Base-by-base conservation (phyloP, 2,113 vertebrate genomes). In the Ancistrus triradiatus region DNA sequence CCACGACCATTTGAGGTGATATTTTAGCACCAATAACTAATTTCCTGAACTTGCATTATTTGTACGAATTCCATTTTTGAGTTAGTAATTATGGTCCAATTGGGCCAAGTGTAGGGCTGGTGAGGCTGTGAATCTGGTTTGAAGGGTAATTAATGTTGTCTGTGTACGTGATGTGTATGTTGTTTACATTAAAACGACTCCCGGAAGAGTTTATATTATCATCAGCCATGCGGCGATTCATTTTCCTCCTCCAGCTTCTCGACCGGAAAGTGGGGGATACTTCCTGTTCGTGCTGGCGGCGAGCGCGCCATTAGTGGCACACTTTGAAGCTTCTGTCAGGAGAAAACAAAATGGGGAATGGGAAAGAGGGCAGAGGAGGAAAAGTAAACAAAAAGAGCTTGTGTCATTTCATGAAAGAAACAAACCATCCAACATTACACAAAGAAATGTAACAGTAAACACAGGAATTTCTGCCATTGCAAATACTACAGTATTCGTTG, bases 231-330 rank as follows among this genome's bases (percentile, higher is more conserved):
- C 94, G 90, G 10, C 94, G 92, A 68, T 98, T 98, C 83, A 96
- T 97, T 85, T n/a, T 98, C 95, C 83, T 98, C 96, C 79, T 98
- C 96, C 38, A 98, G 88, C 77, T 95, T 97, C 74, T 98, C 96
- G 1, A 99, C 90, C 2, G 88, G n/a, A 90, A 84, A 99, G 86
- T 0, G 95, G 95, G 0, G 96, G 95, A 74, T 98, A 99, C 79
- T 97, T 98, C 73, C 95, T 90, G 86, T 98, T 98, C 82, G 95
- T 99, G 86, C 95, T 99, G 76, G 96, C n/a, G n/a, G 95, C 2
- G 93, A 95, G 17, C 95, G 91, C 63, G 96, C 95, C 59, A 99
- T 90, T 81, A 99, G 87, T 0, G 96, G 96, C 81, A 99, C 93
- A 10, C 91, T 95, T 85, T 98, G 96, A 3, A 94, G 90, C 78